These are phyloP conservation scores for Lacerta bilineata DNA, from an alignment of 2,797 vertebrate genomes.

Conservation along the genomic window DNA sequence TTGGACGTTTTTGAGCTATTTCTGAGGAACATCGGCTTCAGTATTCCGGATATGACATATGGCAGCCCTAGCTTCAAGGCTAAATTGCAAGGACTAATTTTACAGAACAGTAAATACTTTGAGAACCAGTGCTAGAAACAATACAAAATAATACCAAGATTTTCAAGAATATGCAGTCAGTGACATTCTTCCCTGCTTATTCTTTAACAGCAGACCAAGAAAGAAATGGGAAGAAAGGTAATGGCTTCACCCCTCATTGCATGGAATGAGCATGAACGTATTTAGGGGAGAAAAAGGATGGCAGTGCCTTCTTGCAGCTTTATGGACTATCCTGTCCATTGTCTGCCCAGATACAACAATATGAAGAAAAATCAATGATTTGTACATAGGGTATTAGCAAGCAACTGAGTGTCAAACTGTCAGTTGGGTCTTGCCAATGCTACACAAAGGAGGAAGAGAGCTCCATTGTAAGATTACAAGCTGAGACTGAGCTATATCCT, in stretches of 20 bases:
- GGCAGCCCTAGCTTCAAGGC: conserved; percentile 20
- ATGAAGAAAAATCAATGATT: not conserved
- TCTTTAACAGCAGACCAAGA: not conserved
- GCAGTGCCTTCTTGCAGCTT: not conserved
- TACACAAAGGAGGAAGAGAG: not conserved
- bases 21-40: too few species aligned
- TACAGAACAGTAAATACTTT: not conserved
- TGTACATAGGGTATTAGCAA: not conserved
- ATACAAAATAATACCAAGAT: not conserved
- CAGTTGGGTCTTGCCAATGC: not conserved
- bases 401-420: not conserved
- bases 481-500: too few species aligned
- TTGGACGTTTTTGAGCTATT: too few species aligned
- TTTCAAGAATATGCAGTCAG: not conserved
- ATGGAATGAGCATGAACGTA: not conserved
- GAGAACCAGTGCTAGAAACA: not conserved
- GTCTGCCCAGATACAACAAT: not conserved
- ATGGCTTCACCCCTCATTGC: not conserved
- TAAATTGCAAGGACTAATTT: not conserved
- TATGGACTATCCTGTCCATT: not conserved
- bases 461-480: not conserved
- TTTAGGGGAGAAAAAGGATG: not conserved
- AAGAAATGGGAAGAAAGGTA: not conserved
- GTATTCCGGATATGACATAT: too few species aligned
- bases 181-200: not conserved